Evolutionary conservation across 2,888 invertebrate species (phyloP).

Genomic region (Temnothorax ravouxi): DNA sequence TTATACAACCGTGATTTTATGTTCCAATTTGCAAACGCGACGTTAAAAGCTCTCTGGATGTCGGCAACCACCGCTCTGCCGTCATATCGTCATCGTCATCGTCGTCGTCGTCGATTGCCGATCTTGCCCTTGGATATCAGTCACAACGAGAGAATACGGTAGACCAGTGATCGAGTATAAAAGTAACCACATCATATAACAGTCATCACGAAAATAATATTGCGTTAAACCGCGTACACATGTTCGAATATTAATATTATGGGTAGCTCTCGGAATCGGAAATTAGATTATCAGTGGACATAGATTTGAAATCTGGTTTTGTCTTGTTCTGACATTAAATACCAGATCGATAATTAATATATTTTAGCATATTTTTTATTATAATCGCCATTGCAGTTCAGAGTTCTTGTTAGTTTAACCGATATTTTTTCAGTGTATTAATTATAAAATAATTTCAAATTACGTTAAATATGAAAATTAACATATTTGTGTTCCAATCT

Average conservation of each 20-base stretch:
- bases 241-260: conserved; percentile 4
- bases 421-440: not conserved
- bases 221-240: not conserved
- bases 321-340: not conserved
- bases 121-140: conserved; percentile 35
- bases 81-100: conserved; percentile 50
- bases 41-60: conserved; percentile 73
- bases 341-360: not conserved
- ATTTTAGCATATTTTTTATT: not conserved
- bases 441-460: not conserved
- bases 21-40: conserved; percentile 85
- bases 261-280: not conserved
- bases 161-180: conserved; percentile 26
- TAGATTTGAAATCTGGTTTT: not conserved
- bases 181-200: conserved; percentile 52
- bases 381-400: not conserved
- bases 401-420: not conserved
- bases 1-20: conserved; percentile 84
- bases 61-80: conserved; percentile 55
- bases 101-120: conserved; percentile 30
- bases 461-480: not conserved
- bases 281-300: not conserved
- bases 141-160: conserved; percentile 62
- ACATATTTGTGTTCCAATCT: not conserved
- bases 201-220: conserved; percentile 54